Conservation (phyloP, 1,140 invertebrate genomes). For the Orius insidiosus region DNA sequence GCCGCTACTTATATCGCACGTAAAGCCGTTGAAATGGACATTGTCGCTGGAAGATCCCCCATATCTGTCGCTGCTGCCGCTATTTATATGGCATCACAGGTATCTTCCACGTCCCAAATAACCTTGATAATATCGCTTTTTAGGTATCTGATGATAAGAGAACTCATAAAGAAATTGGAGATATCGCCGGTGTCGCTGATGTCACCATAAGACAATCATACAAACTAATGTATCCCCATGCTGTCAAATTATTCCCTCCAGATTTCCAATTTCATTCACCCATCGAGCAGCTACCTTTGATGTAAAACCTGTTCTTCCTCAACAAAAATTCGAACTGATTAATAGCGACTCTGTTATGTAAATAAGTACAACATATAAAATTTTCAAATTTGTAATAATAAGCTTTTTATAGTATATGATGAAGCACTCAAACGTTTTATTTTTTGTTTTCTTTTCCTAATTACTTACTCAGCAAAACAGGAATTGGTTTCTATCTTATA, state of each 20-base stretch:
- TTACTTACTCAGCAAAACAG: too few relatives aligned
- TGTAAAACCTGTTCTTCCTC: conserved; percentile 34
- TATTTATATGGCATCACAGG: conserved; percentile 98
- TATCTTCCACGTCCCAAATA: conserved; percentile 23
- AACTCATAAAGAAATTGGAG: conserved; percentile 95
- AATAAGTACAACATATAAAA: too few relatives aligned
- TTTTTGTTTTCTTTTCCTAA: too few relatives aligned
- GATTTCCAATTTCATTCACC: conserved; percentile 93
- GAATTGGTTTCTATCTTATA: too few relatives aligned
- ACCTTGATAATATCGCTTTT: conserved; percentile 19
- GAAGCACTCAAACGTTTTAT: too few relatives aligned
- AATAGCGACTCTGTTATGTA: too few relatives aligned
- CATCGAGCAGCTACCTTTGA: conserved; percentile 82
- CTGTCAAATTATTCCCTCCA: conserved; percentile 78
- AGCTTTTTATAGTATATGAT: too few relatives aligned
- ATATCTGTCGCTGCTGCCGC: conserved; percentile 98
- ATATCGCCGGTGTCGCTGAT: conserved; percentile 96
- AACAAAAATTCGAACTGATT: neutral
- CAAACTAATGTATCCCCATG: conserved; percentile 92
- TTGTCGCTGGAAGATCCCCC: conserved; percentile 95
- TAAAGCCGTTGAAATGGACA: conserved; percentile 91
- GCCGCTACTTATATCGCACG: conserved; percentile 93
- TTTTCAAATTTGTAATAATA: too few relatives aligned
- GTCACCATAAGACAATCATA: conserved; percentile 97
- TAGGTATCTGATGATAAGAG: conserved; percentile 87